Evolutionary conservation across 2,888 invertebrate genomes (phyloP).

Genomic region (Strigamia maritima): DNA sequence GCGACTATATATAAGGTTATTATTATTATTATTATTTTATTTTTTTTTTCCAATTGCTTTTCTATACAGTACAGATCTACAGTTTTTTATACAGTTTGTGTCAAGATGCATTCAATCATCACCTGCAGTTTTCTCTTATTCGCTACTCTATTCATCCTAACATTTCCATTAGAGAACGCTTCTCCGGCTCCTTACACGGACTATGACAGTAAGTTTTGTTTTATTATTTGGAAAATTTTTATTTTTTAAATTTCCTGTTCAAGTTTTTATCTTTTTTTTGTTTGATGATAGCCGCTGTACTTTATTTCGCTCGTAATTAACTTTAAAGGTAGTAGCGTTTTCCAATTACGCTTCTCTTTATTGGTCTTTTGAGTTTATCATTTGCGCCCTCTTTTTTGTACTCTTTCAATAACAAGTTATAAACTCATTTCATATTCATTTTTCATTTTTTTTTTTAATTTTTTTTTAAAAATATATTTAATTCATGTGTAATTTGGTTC

Average conservation of each 20-base stretch:
- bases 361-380: slow-evolving; percentile 25
- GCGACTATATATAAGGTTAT: neutral
- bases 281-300: neutral
- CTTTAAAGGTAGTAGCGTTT: neutral
- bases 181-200: slow-evolving; percentile 32
- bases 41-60: neutral
- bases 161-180: slow-evolving; percentile 16
- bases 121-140: slow-evolving; percentile 24
- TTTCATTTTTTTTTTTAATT: neutral
- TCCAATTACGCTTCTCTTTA: slow-evolving; percentile 3
- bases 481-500: neutral
- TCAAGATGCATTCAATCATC: slow-evolving; percentile 17
- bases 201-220: slow-evolving; percentile 13
- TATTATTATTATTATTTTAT: neutral
- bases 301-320: neutral
- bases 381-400: neutral
- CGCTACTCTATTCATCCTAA: neutral
- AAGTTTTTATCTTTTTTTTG: neutral
- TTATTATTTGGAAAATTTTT: neutral
- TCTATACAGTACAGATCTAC: neutral
- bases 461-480: neutral
- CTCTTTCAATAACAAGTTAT: neutral
- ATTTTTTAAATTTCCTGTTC: neutral
- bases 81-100: neutral
- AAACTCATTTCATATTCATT: neutral